Base-by-base conservation (phyloP, 2,113 vertebrate species). In the Peromyscus polionotus region DNA sequence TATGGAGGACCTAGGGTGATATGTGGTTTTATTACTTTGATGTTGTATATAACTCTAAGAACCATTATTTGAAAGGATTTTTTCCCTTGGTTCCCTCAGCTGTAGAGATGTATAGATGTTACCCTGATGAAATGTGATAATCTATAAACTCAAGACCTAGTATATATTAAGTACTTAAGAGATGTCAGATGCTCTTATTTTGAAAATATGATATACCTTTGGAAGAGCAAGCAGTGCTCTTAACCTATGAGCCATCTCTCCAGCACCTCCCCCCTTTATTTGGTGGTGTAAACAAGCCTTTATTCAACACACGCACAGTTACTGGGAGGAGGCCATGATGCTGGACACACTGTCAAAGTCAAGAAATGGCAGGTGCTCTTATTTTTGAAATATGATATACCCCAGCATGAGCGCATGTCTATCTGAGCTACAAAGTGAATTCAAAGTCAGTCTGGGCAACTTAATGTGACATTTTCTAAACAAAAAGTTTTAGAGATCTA, bases 341-440 rank as follows among this genome's bases (percentile, higher is more conserved):
- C 45, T 48, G 45, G 45, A 48, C 45, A 48, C 45, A 48, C 45
- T 48, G 45, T 48, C 45, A 48, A 48, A 48, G 45, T 48, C 45
- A 97, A 92, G 48, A 95, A 93, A 93, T 93, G 72, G 57, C 36
- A 88, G 31, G 20, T 51, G 13, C 10, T 96, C 5, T 93, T 96
- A 73, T 81, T 17, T 92, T 92, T 88, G 45, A 76, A 95, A 95
- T 36, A 79, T 86, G 80, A 83, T 68, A 88, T 5, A 63, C 51
- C 39, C 10, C 24, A 45, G n/a, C 36, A 20, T 63, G 3, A 42
- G 54, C 31, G 36, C 70, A 61, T 10, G 33, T 59, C 10, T 33
- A 19, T 0, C 48, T 22, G 31, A 67, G 45, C 63, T 87, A n/a
- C 33, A 70, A 33, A 14, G 20, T 33, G 28, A 89, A 31, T 45